phyloP scores from a whole-genome alignment of 92 coral and sea anemone genomes.

The Epizoanthus stellaris region DNA sequence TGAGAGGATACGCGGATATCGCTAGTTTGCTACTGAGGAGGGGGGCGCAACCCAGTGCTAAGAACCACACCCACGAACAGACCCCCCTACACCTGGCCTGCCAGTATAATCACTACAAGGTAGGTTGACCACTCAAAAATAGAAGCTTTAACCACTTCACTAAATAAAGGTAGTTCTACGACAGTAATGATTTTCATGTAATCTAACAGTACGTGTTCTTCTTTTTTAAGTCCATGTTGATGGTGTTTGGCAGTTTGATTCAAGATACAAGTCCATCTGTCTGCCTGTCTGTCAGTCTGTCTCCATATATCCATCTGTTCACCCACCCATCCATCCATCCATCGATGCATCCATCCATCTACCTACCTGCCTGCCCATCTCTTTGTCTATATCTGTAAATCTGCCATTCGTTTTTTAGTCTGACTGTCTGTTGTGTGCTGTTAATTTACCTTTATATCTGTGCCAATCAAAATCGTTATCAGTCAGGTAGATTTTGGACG shows the following conservation, averaged over 20 bases:
- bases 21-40: conserved; percentile 74
- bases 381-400: no score
- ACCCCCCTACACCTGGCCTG: conserved; percentile 92
- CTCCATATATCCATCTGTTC: no score
- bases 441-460: neutral
- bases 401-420: no score
- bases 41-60: conserved; percentile 78
- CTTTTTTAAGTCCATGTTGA: no score
- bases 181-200: no score
- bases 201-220: no score
- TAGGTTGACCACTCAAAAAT: conserved; percentile 6
- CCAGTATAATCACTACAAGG: conserved; percentile 88
- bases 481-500: neutral
- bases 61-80: conserved; percentile 73
- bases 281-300: no score
- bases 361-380: no score
- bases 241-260: no score
- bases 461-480: neutral
- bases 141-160: neutral
- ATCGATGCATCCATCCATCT: no score
- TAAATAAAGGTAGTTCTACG: neutral
- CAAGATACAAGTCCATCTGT: no score
- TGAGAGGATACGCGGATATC: conserved; percentile 86
- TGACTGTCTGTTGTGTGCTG: neutral
- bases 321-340: no score